Conservation (phyloP, 2,113 vertebrate species). For the Xyrauchen texanus region DNA sequence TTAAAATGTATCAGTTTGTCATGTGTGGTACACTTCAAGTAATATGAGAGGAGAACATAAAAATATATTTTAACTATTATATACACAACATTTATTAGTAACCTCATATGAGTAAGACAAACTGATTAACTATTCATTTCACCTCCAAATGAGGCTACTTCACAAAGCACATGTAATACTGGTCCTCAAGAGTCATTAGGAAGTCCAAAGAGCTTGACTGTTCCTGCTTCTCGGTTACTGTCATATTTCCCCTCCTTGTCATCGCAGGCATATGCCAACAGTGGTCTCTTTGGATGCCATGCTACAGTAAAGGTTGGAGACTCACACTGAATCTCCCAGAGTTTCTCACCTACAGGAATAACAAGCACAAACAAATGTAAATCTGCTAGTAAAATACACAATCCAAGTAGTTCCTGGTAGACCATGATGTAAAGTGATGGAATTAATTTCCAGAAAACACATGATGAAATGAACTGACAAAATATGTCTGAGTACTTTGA, state of each 20-base stretch:
- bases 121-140: background rate
- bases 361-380: background rate
- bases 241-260: slow-evolving; percentile 99
- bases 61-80: background rate
- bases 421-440: too few species aligned
- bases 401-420: background rate
- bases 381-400: background rate
- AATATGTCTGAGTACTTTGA: too few species aligned
- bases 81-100: background rate
- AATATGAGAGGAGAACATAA: background rate
- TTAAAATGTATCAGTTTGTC: background rate
- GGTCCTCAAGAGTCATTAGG: slow-evolving; percentile 88
- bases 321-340: slow-evolving; percentile 99
- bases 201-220: slow-evolving; percentile 97
- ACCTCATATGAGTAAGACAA: too few species aligned
- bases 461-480: too few species aligned
- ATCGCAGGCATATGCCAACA: slow-evolving; percentile 94
- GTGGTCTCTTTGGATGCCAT: slow-evolving; percentile 94
- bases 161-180: background rate
- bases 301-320: slow-evolving; percentile 98
- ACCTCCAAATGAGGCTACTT: background rate
- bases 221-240: slow-evolving; percentile 93
- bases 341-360: slow-evolving; percentile 85
- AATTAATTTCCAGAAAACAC: background rate
- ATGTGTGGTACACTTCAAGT: background rate